Conservation (phyloP, 2,888 invertebrate species). For the Agonum fuliginosum region DNA sequence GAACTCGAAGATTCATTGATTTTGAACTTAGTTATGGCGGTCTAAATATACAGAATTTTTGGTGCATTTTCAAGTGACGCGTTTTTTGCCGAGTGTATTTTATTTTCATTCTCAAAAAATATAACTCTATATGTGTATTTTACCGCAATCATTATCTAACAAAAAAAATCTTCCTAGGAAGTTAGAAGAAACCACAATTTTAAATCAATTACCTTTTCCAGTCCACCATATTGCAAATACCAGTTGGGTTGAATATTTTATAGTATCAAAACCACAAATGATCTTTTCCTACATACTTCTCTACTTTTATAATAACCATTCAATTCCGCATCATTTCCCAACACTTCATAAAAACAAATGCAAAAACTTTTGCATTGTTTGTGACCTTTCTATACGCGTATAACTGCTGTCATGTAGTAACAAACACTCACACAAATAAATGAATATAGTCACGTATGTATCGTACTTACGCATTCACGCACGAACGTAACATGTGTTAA, state of each 20-base stretch:
- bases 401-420: conserved; percentile 5
- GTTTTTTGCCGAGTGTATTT: too few species aligned
- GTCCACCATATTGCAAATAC: not conserved
- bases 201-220: not conserved
- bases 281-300: not conserved
- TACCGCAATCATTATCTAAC: too few species aligned
- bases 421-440: conserved; percentile 4
- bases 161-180: not conserved
- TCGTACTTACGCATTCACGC: conserved; percentile 21
- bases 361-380: conserved; percentile 12
- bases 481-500: conserved; percentile 29
- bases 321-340: conserved; percentile 2
- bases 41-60: too few species aligned
- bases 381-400: conserved; percentile 3
- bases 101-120: too few species aligned
- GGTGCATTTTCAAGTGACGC: too few species aligned
- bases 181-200: not conserved
- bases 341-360: not conserved
- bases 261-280: not conserved
- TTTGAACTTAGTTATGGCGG: too few species aligned
- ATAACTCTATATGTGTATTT: not conserved
- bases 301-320: not conserved
- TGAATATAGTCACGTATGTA: conserved; percentile 30
- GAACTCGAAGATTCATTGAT: too few species aligned
- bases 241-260: not conserved